Conservation (phyloP, 2,888 invertebrate genomes). For the Auanema sp. region DNA sequence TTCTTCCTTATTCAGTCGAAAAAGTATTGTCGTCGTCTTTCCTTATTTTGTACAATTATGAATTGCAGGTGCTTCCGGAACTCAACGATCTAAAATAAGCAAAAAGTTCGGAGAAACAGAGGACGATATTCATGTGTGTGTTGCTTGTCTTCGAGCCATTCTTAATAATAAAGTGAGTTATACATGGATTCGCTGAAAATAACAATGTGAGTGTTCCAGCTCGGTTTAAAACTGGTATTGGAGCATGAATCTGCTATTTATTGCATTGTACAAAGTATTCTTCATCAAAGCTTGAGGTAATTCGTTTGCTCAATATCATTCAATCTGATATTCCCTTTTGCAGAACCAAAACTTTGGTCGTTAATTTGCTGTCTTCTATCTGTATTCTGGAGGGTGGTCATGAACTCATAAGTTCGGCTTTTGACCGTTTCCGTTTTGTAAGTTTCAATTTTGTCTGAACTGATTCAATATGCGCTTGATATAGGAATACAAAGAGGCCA, state of each 20-base stretch:
- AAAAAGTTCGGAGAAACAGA: conserved; percentile 65
- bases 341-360: conserved; percentile 91
- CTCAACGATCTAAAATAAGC: conserved; percentile 18
- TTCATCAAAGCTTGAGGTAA: conserved; percentile 87
- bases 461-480: not conserved
- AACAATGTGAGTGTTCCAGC: conserved; percentile 71
- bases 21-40: conserved; percentile 5
- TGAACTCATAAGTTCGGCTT: conserved; percentile 92
- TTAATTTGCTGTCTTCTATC: conserved; percentile 94
- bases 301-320: conserved; percentile 21
- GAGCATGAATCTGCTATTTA: conserved; percentile 96
- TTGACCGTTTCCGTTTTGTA: conserved; percentile 93
- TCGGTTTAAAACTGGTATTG: conserved; percentile 98
- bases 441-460: not conserved
- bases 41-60: not conserved
- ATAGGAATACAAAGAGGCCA: conserved; percentile 73
- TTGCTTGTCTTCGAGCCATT: conserved; percentile 96
- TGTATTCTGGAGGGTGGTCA: conserved; percentile 99
- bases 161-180: conserved; percentile 89
- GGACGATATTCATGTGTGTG: conserved; percentile 98
- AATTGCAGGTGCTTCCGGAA: conserved; percentile 5
- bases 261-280: conserved; percentile 92
- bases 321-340: conserved; percentile 26
- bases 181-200: not conserved
- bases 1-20: conserved; percentile 13